Base-by-base conservation (phyloP, 1,140 invertebrate genomes). In the Zaprionus kolodkinae region DNA sequence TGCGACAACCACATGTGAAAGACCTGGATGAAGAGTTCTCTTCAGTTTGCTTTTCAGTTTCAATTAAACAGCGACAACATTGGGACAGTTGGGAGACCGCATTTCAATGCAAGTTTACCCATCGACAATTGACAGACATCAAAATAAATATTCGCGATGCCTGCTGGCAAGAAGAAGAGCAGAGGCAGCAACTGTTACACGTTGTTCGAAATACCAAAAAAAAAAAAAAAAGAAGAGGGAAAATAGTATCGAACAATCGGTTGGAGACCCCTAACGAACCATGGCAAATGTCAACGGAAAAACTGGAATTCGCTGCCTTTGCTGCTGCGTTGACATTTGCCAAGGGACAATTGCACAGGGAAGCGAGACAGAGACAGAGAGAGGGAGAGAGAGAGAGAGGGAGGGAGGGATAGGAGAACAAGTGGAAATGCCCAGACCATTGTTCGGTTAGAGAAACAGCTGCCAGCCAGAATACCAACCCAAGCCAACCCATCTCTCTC, bases 21-120 rank as follows among this genome's bases (percentile, higher is more conserved):
- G 45, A 11, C 45, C 5, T 10, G 15, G 15, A 11, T 21, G 45
- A n/a, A 43, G 21, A 21, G 17, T 10, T 50, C 45, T 12, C 21
- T 50, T 50, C 15, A 21, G 21, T 21, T 21, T 50, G 17, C 21
- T 50, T 50, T 50, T 50, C 52, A 50, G 60, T 83, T 88, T 87
- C 70, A 88, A 87, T 87, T 83, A 83, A 87, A 83, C 83, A 72
- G 63, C 79, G 82, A 88, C 83, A 78, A 75, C 56, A 66, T 63
- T 55, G 76, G 55, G 77, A 69, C 79, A 87, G 83, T 77, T 83
- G 83, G 79, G 76, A 25, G 50, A 66, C 70, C 79, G 70, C 62
- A 80, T 76, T 86, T 67, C 76, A 87, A 72, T 86, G 76, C 71
- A 79, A 56, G 66, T 81, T 69, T 60, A 40, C 59, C 63, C 45